Conservation (phyloP, 2,113 vertebrate species). For the Alosa alosa region DNA sequence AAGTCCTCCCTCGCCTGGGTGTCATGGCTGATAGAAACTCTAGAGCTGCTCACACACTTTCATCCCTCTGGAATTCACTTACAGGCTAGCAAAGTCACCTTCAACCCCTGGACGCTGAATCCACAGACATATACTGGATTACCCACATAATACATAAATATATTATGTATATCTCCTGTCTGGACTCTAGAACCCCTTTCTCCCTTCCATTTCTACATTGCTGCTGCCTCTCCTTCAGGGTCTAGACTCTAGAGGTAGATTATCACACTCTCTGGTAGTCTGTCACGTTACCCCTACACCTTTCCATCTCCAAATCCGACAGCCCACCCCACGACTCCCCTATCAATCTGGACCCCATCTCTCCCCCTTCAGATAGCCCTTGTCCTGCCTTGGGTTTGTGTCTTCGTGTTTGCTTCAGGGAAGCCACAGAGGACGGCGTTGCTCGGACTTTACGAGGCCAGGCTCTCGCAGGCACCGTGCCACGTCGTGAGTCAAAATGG, state of each 20-base stretch:
- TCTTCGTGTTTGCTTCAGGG: not conserved
- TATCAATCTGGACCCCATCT: not conserved
- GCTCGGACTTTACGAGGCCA: not conserved
- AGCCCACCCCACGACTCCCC: not conserved
- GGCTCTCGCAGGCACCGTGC: slow-evolving; percentile 30
- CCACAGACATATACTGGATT: too few relatives aligned
- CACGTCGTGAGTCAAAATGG: slow-evolving; percentile 47
- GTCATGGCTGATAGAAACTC: slow-evolving; percentile 43
- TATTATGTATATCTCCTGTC: too few relatives aligned
- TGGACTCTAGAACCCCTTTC: too few relatives aligned
- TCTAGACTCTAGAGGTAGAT: too few relatives aligned
- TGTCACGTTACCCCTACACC: too few relatives aligned
- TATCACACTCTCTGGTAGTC: too few relatives aligned
- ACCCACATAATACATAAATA: too few relatives aligned
- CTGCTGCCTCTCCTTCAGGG: too few relatives aligned
- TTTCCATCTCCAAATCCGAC: too few relatives aligned
- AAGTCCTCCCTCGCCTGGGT: slow-evolving; percentile 25
- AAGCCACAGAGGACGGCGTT: not conserved
- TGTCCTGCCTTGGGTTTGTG: not conserved
- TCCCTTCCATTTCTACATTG: too few relatives aligned
- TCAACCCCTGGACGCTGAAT: not conserved
- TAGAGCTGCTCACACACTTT: slow-evolving; percentile 46
- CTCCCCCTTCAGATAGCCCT: not conserved
- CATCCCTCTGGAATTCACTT: slow-evolving; percentile 56
- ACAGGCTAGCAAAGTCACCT: slow-evolving; percentile 16